Percentiles rank a stretch among this genome's conserved stretches.
Evolutionary conservation across 2,113 vertebrate genomes (phyloP).

Genomic region (Anser cygnoides): DNA sequence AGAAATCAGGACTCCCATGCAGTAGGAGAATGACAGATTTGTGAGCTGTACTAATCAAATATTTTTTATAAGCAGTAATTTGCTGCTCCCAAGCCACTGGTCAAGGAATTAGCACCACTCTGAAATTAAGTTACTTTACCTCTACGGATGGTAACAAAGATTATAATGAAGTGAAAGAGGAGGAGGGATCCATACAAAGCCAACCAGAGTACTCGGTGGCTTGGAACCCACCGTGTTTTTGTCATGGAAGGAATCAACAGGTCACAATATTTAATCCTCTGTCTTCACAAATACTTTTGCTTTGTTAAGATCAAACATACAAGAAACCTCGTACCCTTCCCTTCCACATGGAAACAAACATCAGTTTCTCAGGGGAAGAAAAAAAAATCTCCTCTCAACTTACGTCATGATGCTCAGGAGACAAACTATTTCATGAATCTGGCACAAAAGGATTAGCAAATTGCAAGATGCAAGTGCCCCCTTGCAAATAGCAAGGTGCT

Average conservation of each 20-base stretch:
- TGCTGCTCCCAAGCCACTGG: neutral
- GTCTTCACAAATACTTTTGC: neutral
- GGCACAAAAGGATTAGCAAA: neutral
- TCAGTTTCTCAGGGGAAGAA: neutral
- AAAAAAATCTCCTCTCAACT: neutral
- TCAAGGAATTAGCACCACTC: neutral
- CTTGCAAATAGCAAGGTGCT: neutral
- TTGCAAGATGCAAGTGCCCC: neutral
- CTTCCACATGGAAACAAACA: neutral
- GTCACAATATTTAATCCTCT: neutral
- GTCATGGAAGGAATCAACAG: neutral
- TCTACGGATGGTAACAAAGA: neutral
- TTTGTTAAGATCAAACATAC: neutral
- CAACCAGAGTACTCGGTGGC: neutral
- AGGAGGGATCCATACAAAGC: neutral
- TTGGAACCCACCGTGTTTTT: neutral
- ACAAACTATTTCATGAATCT: neutral
- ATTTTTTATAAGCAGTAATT: neutral
- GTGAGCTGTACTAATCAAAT: neutral
- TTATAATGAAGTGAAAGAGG: neutral
- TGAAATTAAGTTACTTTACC: slow-evolving; percentile 15
- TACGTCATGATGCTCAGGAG: neutral
- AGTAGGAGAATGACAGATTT: neutral
- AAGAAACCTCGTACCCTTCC: neutral
- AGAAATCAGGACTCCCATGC: neutral